These are phyloP conservation scores for Cathartes aura DNA, from an alignment of 2,113 vertebrate species.

Conservation along the genomic window DNA sequence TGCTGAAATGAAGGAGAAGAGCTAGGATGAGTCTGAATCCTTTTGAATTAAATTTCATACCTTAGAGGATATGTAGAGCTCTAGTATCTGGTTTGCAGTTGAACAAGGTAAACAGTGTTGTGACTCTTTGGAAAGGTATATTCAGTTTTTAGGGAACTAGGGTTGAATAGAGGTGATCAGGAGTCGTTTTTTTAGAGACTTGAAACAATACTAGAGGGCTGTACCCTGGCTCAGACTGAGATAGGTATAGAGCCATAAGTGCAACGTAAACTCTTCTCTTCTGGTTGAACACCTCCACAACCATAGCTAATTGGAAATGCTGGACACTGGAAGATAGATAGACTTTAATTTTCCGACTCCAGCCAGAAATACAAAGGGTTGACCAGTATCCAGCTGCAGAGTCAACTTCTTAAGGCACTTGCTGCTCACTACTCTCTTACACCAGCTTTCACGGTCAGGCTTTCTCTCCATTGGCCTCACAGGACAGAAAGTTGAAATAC, in stretches of 20 bases:
- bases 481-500: background rate
- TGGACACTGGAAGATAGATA: background rate
- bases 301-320: background rate
- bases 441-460: background rate
- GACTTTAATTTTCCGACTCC: background rate
- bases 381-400: background rate
- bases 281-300: background rate
- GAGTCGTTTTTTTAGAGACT: background rate
- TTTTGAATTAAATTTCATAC: conserved; percentile 30
- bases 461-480: background rate
- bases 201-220: background rate
- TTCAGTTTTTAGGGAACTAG: background rate
- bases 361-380: background rate
- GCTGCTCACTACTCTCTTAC: background rate
- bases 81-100: background rate
- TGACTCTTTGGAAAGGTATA: background rate
- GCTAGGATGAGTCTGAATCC: background rate
- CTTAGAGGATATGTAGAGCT: background rate
- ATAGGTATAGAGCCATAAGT: background rate
- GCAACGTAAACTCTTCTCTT: background rate
- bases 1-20: conserved; percentile 47
- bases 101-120: background rate
- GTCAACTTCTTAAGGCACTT: background rate
- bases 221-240: background rate
- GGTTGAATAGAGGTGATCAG: background rate